phyloP scores from a whole-genome alignment of 2,888 invertebrate genomes.

The Parelbella ahira region DNA sequence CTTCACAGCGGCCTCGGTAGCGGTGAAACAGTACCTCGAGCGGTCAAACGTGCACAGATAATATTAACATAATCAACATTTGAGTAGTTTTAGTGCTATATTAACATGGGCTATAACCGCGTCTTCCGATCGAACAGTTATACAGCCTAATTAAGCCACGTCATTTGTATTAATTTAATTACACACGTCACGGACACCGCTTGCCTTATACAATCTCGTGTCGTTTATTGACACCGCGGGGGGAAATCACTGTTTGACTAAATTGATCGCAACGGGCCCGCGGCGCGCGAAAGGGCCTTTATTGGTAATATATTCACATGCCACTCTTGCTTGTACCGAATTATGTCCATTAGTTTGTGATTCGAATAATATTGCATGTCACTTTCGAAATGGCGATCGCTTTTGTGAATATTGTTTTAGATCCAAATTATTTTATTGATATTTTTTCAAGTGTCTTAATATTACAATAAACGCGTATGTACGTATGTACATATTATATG shows the following conservation, averaged over 20 bases:
- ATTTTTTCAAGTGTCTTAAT: no score
- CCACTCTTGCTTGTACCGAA: not conserved
- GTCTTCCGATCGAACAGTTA: constrained; percentile 22
- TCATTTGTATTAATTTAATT: constrained; percentile 31
- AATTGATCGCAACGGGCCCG: constrained; percentile 9
- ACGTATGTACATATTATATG: no score
- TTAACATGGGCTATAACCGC: constrained; percentile 10
- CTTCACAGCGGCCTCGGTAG: not conserved
- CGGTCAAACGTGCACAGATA: constrained; percentile 4
- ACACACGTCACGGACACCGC: no score
- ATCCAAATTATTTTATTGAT: no score
- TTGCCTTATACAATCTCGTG: no score
- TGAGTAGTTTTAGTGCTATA: constrained; percentile 21
- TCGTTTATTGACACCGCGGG: constrained; percentile 24
- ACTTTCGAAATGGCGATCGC: no score
- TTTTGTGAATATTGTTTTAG: no score
- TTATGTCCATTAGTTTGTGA: no score
- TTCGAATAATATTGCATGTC: no score
- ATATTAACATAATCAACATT: constrained; percentile 23
- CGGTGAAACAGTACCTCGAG: constrained; percentile 10
- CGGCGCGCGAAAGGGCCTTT: constrained; percentile 7
- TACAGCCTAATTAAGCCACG: constrained; percentile 23
- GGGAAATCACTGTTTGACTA: constrained; percentile 1
- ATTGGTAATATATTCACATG: constrained; percentile 1
- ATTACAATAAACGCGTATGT: no score